Evolutionary conservation across 2,113 vertebrate species (phyloP).

Genomic region (Hystrix cristata): DNA sequence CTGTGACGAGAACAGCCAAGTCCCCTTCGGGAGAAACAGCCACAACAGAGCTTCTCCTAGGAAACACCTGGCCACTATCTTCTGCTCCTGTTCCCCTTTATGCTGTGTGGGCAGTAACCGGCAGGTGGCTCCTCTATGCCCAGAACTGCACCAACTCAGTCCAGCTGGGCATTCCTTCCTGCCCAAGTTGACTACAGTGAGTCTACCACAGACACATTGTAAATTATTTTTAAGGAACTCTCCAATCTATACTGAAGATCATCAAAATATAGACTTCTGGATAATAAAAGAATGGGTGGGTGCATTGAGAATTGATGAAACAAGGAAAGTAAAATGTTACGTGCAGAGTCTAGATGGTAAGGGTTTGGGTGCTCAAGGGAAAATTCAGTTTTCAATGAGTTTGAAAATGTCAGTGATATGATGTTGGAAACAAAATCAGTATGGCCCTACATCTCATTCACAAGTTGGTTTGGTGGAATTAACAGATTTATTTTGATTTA

Average conservation of each 20-base stretch:
- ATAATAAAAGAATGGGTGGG: not conserved
- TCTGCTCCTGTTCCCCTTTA: too few species aligned
- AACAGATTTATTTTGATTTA: constrained; percentile 35
- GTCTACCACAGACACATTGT: not conserved
- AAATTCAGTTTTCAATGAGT: not conserved
- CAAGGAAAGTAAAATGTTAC: not conserved
- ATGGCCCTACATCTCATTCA: not conserved
- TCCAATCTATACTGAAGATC: not conserved
- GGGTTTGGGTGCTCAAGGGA: not conserved
- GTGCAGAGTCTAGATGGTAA: not conserved
- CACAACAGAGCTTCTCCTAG: too few species aligned
- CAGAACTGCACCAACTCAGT: too few species aligned
- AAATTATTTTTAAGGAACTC: not conserved
- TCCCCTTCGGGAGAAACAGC: too few species aligned
- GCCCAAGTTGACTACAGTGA: too few species aligned
- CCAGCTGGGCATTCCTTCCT: too few species aligned
- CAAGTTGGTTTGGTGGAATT: constrained; percentile 6
- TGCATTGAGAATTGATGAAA: not conserved
- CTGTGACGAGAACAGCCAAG: too few species aligned
- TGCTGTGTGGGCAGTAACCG: too few species aligned
- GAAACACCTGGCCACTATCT: too few species aligned
- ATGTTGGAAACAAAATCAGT: constrained; percentile 1
- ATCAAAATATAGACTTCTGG: not conserved
- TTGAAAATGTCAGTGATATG: not conserved
- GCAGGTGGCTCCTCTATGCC: too few species aligned